Evolutionary conservation across 1,140 invertebrate species (phyloP).

Genomic region (Acromyrmex echinatior): DNA sequence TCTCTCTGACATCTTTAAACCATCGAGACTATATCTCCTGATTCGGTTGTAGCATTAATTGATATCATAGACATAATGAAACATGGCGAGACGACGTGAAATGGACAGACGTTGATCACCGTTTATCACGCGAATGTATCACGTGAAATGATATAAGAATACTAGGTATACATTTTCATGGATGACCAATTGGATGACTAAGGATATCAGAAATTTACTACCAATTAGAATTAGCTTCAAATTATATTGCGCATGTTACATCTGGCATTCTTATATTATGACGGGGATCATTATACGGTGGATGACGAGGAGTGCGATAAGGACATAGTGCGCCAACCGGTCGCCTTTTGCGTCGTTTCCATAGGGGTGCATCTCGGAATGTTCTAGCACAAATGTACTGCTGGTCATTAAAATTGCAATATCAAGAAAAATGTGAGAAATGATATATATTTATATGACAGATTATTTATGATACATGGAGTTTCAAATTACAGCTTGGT

Average conservation of each 20-base stretch:
- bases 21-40: slow-evolving; percentile 63
- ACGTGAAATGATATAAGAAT: neutral
- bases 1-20: slow-evolving; percentile 33
- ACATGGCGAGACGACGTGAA: slow-evolving; percentile 37
- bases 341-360: slow-evolving; percentile 48
- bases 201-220: too few species aligned
- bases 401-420: too few species aligned
- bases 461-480: too few species aligned
- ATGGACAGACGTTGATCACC: neutral
- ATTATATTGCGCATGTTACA: too few species aligned
- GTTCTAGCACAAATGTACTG: slow-evolving; percentile 58
- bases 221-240: too few species aligned
- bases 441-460: too few species aligned
- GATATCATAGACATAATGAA: slow-evolving; percentile 60
- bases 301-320: neutral
- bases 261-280: too few species aligned
- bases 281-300: neutral
- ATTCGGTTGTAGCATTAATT: slow-evolving; percentile 73
- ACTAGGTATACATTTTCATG: too few species aligned
- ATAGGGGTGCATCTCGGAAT: slow-evolving; percentile 70
- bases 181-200: too few species aligned
- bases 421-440: too few species aligned
- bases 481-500: too few species aligned
- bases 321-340: neutral
- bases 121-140: neutral